Conservation (phyloP, 2,888 invertebrate species). For the Gnatocerus cornutus region DNA sequence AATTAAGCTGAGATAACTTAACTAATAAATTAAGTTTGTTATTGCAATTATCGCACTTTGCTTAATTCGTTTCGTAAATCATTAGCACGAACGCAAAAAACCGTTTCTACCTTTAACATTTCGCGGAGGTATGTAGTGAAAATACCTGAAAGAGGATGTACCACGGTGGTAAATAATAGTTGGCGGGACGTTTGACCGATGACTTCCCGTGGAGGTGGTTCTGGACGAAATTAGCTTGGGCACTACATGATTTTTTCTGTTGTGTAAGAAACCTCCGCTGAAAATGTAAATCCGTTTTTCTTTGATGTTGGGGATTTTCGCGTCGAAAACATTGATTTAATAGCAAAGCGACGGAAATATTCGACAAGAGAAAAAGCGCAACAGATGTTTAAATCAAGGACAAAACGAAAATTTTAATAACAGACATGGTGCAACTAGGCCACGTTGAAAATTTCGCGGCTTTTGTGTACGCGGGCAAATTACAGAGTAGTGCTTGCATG, state of each 20-base stretch:
- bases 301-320: constrained; percentile 31
- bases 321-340: constrained; percentile 24
- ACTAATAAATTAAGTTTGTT: constrained; percentile 38
- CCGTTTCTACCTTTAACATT: constrained; percentile 7
- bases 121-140: neutral
- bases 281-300: constrained; percentile 29
- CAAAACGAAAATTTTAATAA: constrained; percentile 23
- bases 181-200: constrained; percentile 9
- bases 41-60: constrained; percentile 29
- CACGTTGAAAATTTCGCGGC: neutral
- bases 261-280: neutral
- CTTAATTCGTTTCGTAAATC: constrained; percentile 23
- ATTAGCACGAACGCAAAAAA: constrained; percentile 12
- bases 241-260: neutral
- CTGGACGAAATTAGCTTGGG: constrained; percentile 7
- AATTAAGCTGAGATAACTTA: constrained; percentile 40
- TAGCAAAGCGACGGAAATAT: constrained; percentile 31
- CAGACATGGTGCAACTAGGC: constrained; percentile 20
- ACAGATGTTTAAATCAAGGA: constrained; percentile 36
- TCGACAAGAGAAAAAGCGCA: constrained; percentile 33
- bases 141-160: constrained; percentile 15
- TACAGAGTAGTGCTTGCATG: constrained; percentile 6
- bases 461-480: constrained; percentile 23
- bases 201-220: constrained; percentile 10
- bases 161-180: neutral